Evolutionary conservation across 2,888 invertebrate genomes (phyloP), one percentile per base, ranked within the genome.

Genomic region (Clistopyga incitator): DNA sequence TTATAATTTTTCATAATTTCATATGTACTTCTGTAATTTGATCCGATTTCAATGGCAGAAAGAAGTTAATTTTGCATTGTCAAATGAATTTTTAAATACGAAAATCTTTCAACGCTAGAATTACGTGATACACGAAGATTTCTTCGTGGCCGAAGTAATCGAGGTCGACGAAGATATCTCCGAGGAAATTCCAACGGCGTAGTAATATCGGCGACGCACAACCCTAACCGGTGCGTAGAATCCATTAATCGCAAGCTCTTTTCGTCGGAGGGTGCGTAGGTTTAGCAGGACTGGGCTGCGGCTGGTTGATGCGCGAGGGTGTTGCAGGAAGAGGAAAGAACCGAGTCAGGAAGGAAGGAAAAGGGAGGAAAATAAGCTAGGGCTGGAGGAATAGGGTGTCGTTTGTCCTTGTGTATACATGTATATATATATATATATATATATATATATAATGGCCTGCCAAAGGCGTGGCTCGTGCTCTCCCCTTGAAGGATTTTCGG

Each of bases 391-490:
- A 29, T 38, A 74, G 72, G 72, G 72, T 59, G 20, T 18, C 59
- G 20, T 45, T 61, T 61, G 45, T 47, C 34, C 34, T 1, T 38
- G 8, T 38, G 8, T 8, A 38, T 38, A 38, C 6, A 38, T 38
- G 8, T 10, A 10, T 38, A 8, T 38, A 38, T 38, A 38, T 10
- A 10, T 38, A 38, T 38, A 38, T 38, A 10, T 38, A 38, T 38
- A 38, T 38, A 38, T 6, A 29, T 4, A 29, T 29, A 59, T 72
- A 45, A 29, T 18, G 29, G 15, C 20, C 34, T 38, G 71, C 38
- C 10, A 67, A 67, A 84, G 84, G 84, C 81, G 81, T 84, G 84
- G 84, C 78, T 70, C 77, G 56, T n/a, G 38, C 29, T 47, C 52
- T 72, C 68, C 67, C 68, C 83, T 54, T 25, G 11, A 72, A 23